phyloP scores from a whole-genome alignment of 2,113 vertebrate species.

The Sylvilagus bachmani region DNA sequence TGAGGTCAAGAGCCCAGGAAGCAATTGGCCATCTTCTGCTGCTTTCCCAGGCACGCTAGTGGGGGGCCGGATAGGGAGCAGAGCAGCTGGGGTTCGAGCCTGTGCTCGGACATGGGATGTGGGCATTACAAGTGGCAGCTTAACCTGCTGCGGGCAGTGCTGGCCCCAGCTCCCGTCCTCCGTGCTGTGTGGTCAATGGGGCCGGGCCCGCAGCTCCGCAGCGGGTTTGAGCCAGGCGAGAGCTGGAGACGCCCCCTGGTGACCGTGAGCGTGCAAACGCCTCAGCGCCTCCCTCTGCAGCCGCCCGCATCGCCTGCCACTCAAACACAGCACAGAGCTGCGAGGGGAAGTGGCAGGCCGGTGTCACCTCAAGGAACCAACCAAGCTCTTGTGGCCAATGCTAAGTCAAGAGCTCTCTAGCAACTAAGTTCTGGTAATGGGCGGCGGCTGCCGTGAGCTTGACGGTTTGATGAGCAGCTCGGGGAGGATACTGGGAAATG shows the following conservation, averaged over 20 bases:
- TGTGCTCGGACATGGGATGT: too few species aligned
- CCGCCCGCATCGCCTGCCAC: background rate
- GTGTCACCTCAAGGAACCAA: background rate
- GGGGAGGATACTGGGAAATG: background rate
- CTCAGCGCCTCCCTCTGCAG: constrained; percentile 17
- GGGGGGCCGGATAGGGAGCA: too few species aligned
- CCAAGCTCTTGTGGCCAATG: background rate
- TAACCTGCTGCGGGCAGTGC: background rate
- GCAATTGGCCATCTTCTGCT: too few species aligned
- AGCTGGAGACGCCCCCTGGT: background rate
- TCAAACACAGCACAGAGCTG: too few species aligned
- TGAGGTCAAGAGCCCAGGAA: too few species aligned
- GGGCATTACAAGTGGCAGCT: too few species aligned
- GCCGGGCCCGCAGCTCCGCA: background rate
- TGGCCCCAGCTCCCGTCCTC: background rate
- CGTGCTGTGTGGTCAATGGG: background rate
- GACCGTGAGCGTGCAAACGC: background rate
- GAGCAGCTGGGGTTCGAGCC: too few species aligned
- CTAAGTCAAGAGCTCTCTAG: background rate
- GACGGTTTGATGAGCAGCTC: background rate
- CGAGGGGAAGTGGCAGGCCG: too few species aligned
- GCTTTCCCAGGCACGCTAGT: too few species aligned
- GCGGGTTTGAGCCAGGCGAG: background rate
- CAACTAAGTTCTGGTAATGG: background rate
- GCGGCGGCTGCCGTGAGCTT: background rate